These are phyloP conservation scores for Oreochromis niloticus DNA, from an alignment of 2,113 vertebrate genomes.

Conservation along the genomic window DNA sequence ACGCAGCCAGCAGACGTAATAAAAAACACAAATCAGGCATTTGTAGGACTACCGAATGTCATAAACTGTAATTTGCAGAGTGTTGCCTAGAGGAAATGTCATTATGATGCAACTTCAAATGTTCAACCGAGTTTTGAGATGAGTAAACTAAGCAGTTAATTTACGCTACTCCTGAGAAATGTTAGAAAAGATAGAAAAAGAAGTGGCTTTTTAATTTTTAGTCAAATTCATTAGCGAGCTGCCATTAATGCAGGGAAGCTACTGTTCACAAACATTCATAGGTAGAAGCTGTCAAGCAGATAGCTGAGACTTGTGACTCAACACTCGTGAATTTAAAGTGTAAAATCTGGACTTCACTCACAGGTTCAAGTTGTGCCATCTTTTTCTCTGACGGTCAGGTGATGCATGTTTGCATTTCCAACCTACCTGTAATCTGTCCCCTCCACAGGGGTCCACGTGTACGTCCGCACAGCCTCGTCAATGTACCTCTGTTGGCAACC, in stretches of 20 bases:
- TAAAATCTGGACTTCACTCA: constrained; percentile 21
- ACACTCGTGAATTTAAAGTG: not conserved
- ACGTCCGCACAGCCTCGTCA: constrained; percentile 86
- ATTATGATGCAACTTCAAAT: constrained; percentile 32
- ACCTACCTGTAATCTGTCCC: constrained; percentile 97
- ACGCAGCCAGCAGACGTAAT: constrained; percentile 29
- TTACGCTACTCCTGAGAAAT: constrained; percentile 4
- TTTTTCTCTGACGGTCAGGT: not conserved
- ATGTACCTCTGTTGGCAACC: constrained; percentile 83
- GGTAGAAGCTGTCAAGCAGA: not conserved
- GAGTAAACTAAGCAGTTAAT: constrained; percentile 32
- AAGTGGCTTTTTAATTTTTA: not conserved
- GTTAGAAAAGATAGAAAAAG: not conserved
- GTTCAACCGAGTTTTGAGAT: constrained; percentile 34
- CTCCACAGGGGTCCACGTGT: constrained; percentile 93
- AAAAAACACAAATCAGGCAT: constrained; percentile 24
- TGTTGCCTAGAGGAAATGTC: constrained; percentile 34
- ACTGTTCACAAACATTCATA: not conserved
- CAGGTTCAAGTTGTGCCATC: not conserved
- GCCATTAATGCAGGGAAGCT: not conserved
- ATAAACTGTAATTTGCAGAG: constrained; percentile 49
- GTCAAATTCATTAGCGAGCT: not conserved
- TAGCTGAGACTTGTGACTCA: not conserved
- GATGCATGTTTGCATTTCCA: not conserved
- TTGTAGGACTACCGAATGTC: constrained; percentile 33